These are phyloP conservation scores for Gryllus bimaculatus DNA, from an alignment of 1,140 invertebrate species.

Conservation along the genomic window DNA sequence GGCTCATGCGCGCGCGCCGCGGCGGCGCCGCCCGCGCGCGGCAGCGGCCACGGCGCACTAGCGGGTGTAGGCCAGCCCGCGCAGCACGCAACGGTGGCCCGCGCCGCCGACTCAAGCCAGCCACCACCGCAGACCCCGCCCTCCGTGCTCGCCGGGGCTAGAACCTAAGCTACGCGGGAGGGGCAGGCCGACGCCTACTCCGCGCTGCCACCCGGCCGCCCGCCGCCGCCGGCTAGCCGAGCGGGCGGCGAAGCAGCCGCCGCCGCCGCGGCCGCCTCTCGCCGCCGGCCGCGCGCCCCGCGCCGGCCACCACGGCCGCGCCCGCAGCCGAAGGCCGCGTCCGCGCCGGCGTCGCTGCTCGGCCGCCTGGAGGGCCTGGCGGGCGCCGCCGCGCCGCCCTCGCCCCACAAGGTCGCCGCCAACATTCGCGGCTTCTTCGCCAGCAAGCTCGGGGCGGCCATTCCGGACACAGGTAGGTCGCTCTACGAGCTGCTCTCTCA, in stretches of 20 bases:
- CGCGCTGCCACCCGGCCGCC: conserved; percentile 14
- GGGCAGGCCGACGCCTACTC: too few relatives aligned
- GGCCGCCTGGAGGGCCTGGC: conserved; percentile 34
- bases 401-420: conserved; percentile 43
- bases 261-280: conserved; percentile 24
- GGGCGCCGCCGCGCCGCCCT: conserved; percentile 37
- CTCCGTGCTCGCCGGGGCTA: not conserved
- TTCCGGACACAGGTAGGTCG: conserved; percentile 45
- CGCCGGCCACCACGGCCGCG: not conserved
- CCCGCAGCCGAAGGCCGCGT: conserved; percentile 13
- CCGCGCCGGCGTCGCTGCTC: conserved; percentile 15
- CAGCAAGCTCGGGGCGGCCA: conserved; percentile 41
- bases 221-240: too few relatives aligned
- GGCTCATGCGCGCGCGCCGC: not conserved
- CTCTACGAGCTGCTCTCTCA: not conserved
- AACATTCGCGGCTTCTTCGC: conserved; percentile 47
- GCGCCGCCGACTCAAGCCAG: too few relatives aligned
- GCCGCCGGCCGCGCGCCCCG: not conserved
- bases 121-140: not conserved
- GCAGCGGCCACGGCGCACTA: not conserved
- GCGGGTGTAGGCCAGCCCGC: not conserved
- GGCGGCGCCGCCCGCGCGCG: too few relatives aligned
- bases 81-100: not conserved
- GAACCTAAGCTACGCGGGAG: not conserved
- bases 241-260: conserved; percentile 13